A percentile compares a stretch with the other conserved stretches of the same genome.
Conservation (phyloP, 2,888 invertebrate genomes). For the Ennomos quercinarius region DNA sequence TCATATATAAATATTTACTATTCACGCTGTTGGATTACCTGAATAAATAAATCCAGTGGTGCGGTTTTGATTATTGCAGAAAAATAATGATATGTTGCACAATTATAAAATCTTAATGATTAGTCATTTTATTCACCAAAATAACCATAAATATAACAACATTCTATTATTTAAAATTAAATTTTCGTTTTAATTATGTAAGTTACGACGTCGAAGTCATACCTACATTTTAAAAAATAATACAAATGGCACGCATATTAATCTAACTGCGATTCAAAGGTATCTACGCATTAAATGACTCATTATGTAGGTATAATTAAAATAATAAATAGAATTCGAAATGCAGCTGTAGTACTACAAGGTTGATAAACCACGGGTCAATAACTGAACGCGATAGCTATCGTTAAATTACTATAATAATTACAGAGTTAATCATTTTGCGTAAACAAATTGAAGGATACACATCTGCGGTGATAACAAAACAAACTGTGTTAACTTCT, state of each 20-base stretch:
- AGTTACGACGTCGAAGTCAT: no score
- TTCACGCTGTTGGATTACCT: no score
- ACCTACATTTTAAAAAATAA: no score
- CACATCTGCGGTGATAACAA: constrained; percentile 23
- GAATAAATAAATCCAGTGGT: no score
- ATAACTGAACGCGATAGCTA: constrained; percentile 19
- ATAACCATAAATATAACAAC: no score
- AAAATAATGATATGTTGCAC: no score
- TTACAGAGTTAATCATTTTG: constrained; percentile 16
- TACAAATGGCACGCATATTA: background rate
- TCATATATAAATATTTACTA: no score
- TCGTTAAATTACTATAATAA: constrained; percentile 21
- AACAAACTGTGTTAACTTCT: constrained; percentile 8
- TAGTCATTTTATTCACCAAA: no score
- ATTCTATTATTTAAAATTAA: no score
- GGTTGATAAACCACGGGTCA: constrained; percentile 31
- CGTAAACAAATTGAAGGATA: constrained; percentile 22
- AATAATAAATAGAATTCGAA: constrained; percentile 4
- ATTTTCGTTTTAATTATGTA: no score
- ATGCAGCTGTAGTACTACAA: constrained; percentile 20
- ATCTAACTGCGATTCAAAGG: constrained; percentile 1
- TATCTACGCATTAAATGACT: constrained; percentile 7
- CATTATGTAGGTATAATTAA: background rate
- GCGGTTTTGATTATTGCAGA: no score
- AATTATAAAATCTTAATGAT: no score